Evolutionary conservation across 2,113 vertebrate genomes (phyloP), one percentile per base, ranked within the genome.

Genomic region (Elephantulus edwardii): DNA sequence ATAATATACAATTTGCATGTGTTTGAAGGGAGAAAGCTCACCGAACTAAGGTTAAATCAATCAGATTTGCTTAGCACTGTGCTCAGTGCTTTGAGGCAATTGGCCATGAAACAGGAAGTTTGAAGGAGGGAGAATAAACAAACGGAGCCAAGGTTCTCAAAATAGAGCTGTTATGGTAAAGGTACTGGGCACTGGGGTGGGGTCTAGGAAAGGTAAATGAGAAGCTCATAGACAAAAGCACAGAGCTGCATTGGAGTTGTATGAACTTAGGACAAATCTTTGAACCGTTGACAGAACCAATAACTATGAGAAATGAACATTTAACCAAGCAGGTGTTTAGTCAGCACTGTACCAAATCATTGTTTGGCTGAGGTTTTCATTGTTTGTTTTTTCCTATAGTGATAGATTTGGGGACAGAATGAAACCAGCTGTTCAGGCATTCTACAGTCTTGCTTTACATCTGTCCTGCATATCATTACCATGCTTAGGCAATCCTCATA

Each of bases 271-370:
- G 19, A 80, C 4, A 68, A 81, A 72, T 12, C 11, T 62, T 89
- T 19, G n/a, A 52, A 71, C 10, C 28, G 68, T 46, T 66, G 38
- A 40, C 60, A 93, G 22, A 89, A 35, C 58, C 89, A 78, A 40
- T 64, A 75, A 68, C 12, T 58, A 42, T 52, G 40, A 26, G 87
- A 93, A 93, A 26, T 86, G 17, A 93, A 91, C 83, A 83, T 90
- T 89, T 11, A 88, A 24, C 60, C 33, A 80, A 88, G 68, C 56
- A 80, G 16, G 50, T 86, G 24, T 83, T 90, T 82, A 79, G 44
- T 83, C 56, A 71, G 33, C 71, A n/a, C 26, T 90, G 22, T 48
- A 86, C 75, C 70, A 88, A 62, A 60, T 90, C 76, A 60, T 11
- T 75, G 8, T 60, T 86, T 89, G 33, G 24, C 28, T 91, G 1